These are phyloP conservation scores for Phaetusa simplex DNA, from an alignment of 2,113 vertebrate species.

Conservation along the genomic window DNA sequence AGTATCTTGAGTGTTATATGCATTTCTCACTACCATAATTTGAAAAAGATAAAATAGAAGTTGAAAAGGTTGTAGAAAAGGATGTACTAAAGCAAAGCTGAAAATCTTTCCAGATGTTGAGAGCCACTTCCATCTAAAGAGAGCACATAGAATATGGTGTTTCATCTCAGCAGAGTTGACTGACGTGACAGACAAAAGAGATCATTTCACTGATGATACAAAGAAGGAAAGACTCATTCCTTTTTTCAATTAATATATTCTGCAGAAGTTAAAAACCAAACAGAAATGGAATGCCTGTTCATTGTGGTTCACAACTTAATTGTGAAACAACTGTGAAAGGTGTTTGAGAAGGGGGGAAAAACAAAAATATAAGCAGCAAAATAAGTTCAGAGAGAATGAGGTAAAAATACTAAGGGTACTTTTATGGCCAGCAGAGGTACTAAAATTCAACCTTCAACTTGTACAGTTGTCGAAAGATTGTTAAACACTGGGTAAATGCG, in stretches of 20 bases:
- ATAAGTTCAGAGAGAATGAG: neutral
- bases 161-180: neutral
- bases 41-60: neutral
- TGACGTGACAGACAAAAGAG: neutral
- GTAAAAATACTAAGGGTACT: neutral
- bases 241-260: neutral
- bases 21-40: neutral
- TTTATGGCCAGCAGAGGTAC: neutral
- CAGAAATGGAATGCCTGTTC: neutral
- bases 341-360: neutral
- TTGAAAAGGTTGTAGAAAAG: neutral
- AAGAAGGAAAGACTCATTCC: neutral
- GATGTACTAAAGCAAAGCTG: neutral
- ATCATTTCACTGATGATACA: neutral
- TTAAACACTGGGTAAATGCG: neutral
- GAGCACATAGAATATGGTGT: neutral
- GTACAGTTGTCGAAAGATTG: neutral
- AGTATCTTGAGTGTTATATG: neutral
- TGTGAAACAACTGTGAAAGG: neutral
- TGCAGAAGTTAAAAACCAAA: neutral
- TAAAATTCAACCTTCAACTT: neutral
- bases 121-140: neutral
- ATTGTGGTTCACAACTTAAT: neutral
- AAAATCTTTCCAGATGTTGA: neutral
- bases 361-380: neutral